Conservation (phyloP, 1,140 invertebrate genomes). For the Asobara japonica region DNA sequence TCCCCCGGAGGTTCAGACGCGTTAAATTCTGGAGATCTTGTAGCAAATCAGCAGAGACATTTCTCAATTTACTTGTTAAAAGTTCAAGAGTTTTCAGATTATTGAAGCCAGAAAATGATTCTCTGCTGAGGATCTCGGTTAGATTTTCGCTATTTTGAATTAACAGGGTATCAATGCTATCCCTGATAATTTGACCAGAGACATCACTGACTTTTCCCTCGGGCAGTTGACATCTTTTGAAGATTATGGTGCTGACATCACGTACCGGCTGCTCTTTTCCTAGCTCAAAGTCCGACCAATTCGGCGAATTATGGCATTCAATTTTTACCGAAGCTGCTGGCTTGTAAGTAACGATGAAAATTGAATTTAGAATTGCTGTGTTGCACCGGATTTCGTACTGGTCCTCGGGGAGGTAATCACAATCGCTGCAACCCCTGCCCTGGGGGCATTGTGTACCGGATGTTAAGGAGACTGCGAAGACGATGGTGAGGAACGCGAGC, state of each 20-base stretch:
- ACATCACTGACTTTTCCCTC: conserved; percentile 44
- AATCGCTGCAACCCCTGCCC: background rate
- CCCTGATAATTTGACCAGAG: conserved; percentile 53
- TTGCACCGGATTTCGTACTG: conserved; percentile 38
- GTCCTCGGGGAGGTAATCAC: background rate
- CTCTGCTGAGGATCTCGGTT: conserved; percentile 61
- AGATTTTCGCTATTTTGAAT: conserved; percentile 65
- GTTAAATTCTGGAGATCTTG: conserved; percentile 68
- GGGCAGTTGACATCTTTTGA: conserved; percentile 50
- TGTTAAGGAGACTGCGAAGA: background rate
- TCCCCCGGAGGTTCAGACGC: conserved; percentile 70
- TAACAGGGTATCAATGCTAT: conserved; percentile 59
- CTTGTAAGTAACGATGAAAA: conserved; percentile 36
- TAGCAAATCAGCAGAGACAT: conserved; percentile 71
- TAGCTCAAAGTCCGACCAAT: conserved; percentile 43
- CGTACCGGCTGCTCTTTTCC: conserved; percentile 5
- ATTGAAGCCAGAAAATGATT: conserved; percentile 68
- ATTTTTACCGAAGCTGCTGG: conserved; percentile 35
- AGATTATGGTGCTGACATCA: conserved; percentile 25
- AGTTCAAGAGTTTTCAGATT: conserved; percentile 64
- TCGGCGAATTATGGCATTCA: conserved; percentile 33
- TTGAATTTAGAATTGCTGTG: background rate
- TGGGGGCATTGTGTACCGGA: background rate
- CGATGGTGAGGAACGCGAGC: background rate
- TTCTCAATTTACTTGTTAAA: conserved; percentile 63